Conservation (phyloP, 2,113 vertebrate genomes). For the Dendropsophus ebraccatus region DNA sequence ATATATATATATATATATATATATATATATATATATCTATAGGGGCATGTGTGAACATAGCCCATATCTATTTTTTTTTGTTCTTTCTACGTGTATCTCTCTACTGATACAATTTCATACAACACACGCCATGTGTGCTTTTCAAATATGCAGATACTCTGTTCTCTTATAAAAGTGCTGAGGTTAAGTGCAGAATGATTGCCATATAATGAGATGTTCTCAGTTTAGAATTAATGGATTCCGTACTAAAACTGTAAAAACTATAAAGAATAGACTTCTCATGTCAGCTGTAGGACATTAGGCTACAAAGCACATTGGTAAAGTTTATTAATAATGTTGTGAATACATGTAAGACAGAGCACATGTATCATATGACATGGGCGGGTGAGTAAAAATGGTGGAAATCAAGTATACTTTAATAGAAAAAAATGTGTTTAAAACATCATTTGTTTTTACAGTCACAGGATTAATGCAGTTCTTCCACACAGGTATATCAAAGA, state of each 20-base stretch:
- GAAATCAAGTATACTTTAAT: not conserved
- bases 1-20: too few relatives aligned
- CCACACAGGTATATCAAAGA: not conserved
- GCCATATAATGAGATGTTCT: not conserved
- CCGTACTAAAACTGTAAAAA: not conserved
- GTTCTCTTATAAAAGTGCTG: not conserved
- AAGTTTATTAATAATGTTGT: not conserved
- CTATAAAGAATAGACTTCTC: not conserved
- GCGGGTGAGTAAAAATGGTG: not conserved
- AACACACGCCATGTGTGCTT: not conserved
- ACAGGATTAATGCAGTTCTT: not conserved
- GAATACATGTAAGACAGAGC: not conserved
- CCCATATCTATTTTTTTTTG: too few relatives aligned
- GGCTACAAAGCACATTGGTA: not conserved
- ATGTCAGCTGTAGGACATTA: not conserved
- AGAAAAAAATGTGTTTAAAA: not conserved
- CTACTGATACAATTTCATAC: not conserved
- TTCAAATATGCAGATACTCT: not conserved
- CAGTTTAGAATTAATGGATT: not conserved
- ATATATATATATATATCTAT: too few relatives aligned
- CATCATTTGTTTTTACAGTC: not conserved
- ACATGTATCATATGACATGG: not conserved
- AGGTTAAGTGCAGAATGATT: not conserved
- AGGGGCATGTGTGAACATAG: too few relatives aligned
- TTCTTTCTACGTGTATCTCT: not conserved